Conservation (phyloP, 2,797 vertebrate species). For the Sebastes cheni region DNA sequence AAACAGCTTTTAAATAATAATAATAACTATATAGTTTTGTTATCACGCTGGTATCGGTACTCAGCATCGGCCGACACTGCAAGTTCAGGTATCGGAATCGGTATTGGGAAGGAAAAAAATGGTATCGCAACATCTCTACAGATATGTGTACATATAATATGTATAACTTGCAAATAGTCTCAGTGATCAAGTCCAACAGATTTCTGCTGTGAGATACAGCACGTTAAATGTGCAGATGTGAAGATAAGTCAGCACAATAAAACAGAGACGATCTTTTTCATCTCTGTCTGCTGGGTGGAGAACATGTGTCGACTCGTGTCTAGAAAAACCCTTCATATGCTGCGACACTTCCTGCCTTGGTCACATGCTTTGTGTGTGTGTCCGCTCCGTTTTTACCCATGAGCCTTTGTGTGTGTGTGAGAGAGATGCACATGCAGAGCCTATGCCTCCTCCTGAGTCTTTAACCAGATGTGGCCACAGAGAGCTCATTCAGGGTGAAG, state of each 20-base stretch:
- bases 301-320: conserved; percentile 28
- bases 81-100: too few species aligned
- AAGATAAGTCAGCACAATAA: not conserved
- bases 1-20: too few species aligned
- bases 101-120: too few species aligned
- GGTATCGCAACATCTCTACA: not conserved
- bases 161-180: not conserved
- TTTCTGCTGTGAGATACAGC: not conserved
- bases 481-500: conserved; percentile 50
- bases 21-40: too few species aligned
- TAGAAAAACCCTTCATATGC: conserved; percentile 13
- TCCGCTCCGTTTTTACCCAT: conserved; percentile 3
- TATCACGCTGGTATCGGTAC: too few species aligned
- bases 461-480: conserved; percentile 72
- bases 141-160: not conserved
- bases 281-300: conserved; percentile 12
- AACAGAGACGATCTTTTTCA: not conserved
- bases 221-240: not conserved
- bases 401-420: not conserved
- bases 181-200: not conserved
- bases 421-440: conserved; percentile 14
- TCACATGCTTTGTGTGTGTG: conserved; percentile 9
- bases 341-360: conserved; percentile 14
- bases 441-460: conserved; percentile 43
- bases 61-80: too few species aligned